Conservation (phyloP, 2,797 vertebrate genomes). For the Passerculus sandwichensis region DNA sequence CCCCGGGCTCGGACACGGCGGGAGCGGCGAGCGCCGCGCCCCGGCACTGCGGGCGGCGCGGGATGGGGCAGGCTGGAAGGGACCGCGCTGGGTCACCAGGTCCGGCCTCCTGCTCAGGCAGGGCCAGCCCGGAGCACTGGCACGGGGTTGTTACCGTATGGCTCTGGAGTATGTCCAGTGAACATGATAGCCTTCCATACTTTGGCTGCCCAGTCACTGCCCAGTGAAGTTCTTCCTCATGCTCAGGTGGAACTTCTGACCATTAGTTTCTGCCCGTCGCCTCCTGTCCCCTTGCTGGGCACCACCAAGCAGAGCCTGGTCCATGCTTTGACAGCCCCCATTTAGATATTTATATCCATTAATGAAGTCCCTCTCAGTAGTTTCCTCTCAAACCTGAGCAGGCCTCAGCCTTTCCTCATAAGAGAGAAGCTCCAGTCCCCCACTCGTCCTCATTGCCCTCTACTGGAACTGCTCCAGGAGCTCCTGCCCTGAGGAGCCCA, state of each 20-base stretch:
- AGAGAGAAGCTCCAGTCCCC: background rate
- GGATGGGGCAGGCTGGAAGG: too few species aligned
- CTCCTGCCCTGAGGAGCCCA: background rate
- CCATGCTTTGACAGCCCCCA: accelerated
- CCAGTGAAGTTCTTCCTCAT: background rate
- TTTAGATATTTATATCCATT: background rate
- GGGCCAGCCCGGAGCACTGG: background rate
- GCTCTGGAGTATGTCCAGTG: background rate
- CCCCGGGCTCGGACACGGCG: background rate
- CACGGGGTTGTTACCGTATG: accelerated
- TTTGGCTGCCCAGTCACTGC: background rate
- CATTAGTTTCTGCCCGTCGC: background rate
- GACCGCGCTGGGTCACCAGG: background rate
- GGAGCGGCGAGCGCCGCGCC: background rate
- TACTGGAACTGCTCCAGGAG: background rate
- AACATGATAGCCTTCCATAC: accelerated
- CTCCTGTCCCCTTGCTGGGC: background rate
- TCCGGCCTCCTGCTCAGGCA: background rate
- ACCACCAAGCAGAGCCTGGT: background rate
- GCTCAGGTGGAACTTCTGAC: background rate
- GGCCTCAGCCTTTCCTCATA: background rate
- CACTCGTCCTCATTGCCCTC: background rate
- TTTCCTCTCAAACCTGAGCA: background rate
- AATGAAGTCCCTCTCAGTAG: accelerated
- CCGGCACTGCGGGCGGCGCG: background rate